Evolutionary conservation across 2,113 vertebrate genomes (phyloP).

Genomic region (Oreochromis niloticus): DNA sequence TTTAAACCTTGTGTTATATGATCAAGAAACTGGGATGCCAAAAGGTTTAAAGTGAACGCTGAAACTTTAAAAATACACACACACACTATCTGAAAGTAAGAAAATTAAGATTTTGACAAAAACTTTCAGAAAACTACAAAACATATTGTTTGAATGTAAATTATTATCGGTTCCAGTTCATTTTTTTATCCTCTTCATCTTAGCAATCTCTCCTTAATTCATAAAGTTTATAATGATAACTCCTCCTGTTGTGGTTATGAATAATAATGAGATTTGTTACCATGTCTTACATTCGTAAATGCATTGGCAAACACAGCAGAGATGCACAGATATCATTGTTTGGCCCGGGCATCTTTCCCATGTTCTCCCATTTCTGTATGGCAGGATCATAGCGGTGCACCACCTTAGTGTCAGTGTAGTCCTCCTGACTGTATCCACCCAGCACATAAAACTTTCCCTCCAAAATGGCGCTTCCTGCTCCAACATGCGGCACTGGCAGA

Average conservation of each 20-base stretch:
- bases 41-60: background rate
- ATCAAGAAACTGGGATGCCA: background rate
- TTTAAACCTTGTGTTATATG: background rate
- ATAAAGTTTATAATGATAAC: background rate
- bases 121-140: background rate
- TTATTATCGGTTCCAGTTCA: background rate
- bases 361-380: conserved; percentile 61
- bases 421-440: conserved; percentile 70
- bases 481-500: conserved; percentile 61
- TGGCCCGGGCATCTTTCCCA: conserved; percentile 67
- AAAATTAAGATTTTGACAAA: background rate
- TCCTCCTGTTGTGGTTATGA: background rate
- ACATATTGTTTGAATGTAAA: background rate
- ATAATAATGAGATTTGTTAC: background rate
- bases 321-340: conserved; percentile 61
- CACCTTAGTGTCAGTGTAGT: conserved; percentile 52
- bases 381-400: conserved; percentile 65
- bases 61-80: background rate
- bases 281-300: conserved; percentile 34
- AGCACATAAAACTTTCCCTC: conserved; percentile 73
- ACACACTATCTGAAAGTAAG: background rate
- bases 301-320: conserved; percentile 53
- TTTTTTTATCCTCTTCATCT: background rate
- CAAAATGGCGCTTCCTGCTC: conserved; percentile 63
- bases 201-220: background rate